Base-by-base conservation (phyloP, 2,888 invertebrate genomes). In the Coenonympha glycerion region DNA sequence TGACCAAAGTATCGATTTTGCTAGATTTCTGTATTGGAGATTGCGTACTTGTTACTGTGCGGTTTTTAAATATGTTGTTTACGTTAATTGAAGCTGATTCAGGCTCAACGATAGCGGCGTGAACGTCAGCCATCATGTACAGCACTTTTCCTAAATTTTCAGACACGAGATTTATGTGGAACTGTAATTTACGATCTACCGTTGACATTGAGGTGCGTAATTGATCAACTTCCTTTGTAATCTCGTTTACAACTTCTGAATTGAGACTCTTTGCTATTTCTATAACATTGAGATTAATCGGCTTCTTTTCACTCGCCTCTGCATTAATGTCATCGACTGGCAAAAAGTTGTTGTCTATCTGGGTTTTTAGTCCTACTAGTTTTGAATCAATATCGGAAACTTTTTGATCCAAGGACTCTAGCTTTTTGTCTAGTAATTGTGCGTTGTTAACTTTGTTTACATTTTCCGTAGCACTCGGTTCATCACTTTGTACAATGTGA, bases 241-340 rank as follows among this genome's bases (percentile, higher is more conserved):
- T 91, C 77, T 93, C 93, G 65, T 91, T 92, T 73, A 95, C 90
- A 24, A 93, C 92, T 79, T 95, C 95, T 18, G 92, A 89, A 73
- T 92, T 95, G 69, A 95, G 89, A n/a, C 94, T 91, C 79, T 94
- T 95, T 2, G 94, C 92, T 52, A 94, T 93, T 78, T 95, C 94
- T 46, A 93, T 89, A 9, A 93, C 92, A 70, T 94, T 94, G 88
- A 94, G 91, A 70, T 93, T 94, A 40, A 95, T 90, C 1, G 95
- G 93, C 68, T 94, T 94, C 79, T 94, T 95, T 77, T 95, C 95
- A 66, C 95, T 95, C 0, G 95, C 95, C 74, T 95, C 95, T 1
- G 93, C 95, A 66, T 94, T 95, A 55, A 95, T 93, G 65, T 95
- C 95, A 67, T 95, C 95, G 11, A 90, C 90, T 48, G 93, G 92